phyloP scores from a whole-genome alignment of 2,113 vertebrate genomes.

The Falco punctatus region DNA sequence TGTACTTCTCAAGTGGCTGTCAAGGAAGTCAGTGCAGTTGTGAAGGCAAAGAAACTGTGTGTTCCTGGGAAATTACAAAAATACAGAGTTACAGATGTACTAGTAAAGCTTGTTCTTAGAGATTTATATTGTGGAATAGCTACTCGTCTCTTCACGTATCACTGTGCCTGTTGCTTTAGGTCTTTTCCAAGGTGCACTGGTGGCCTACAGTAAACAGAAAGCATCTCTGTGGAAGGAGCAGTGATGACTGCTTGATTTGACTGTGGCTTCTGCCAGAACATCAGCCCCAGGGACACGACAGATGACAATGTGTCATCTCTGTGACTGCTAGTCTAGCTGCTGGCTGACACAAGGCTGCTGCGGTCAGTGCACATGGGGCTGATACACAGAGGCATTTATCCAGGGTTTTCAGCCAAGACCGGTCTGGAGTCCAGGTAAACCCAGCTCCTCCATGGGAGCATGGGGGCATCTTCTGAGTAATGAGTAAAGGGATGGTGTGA shows the following conservation, averaged over 20 bases:
- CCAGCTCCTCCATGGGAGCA: neutral
- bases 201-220: neutral
- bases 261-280: neutral
- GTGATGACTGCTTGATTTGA: fast-evolving
- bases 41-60: neutral
- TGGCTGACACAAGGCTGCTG: neutral
- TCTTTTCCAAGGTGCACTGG: neutral
- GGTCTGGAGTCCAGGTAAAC: neutral
- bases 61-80: neutral
- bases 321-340: neutral
- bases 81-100: neutral
- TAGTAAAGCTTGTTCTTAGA: neutral
- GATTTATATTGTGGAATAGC: neutral
- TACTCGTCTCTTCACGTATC: fast-evolving
- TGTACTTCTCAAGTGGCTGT: neutral
- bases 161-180: neutral
- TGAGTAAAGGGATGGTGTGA: neutral
- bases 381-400: neutral
- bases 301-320: fast-evolving
- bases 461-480: neutral
- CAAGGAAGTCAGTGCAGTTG: neutral
- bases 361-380: fast-evolving
- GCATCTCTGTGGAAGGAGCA: neutral
- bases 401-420: neutral
- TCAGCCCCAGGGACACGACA: neutral